phyloP scores from a whole-genome alignment of 2,797 vertebrate species.

The Salmo trutta region DNA sequence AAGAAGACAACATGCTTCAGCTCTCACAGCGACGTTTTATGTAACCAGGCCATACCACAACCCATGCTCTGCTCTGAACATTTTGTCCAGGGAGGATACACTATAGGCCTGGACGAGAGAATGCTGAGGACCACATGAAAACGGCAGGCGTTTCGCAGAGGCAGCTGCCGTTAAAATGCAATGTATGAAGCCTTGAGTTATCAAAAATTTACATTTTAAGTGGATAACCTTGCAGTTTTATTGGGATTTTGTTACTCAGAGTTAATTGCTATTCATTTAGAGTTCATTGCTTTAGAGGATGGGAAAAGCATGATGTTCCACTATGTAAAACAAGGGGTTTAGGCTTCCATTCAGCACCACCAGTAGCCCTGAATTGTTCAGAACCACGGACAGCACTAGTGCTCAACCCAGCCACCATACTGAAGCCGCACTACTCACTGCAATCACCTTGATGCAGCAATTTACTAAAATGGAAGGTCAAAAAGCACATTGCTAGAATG shows the following conservation, averaged over 20 bases:
- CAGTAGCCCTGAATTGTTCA: slow-evolving; percentile 21
- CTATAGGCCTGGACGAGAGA: not conserved
- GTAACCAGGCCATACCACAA: not conserved
- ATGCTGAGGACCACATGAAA: not conserved
- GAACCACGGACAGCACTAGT: slow-evolving; percentile 46
- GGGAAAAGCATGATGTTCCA: not conserved
- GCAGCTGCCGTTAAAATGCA: not conserved
- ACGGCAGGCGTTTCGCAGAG: not conserved
- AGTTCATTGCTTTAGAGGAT: not conserved
- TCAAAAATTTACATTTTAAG: not conserved
- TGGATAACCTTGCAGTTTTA: not conserved
- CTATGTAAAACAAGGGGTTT: not conserved
- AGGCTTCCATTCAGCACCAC: not conserved
- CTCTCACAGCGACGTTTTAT: slow-evolving; percentile 29
- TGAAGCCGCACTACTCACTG: not conserved
- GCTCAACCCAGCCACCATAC: not conserved
- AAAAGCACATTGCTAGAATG: no score
- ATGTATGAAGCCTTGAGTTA: not conserved
- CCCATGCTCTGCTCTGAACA: slow-evolving; percentile 4
- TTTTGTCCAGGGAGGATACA: not conserved
- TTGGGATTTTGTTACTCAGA: not conserved
- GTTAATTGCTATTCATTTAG: not conserved
- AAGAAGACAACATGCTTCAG: slow-evolving; percentile 40
- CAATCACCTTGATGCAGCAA: no score
- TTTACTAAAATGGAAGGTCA: no score